phyloP scores from a whole-genome alignment of 2,888 invertebrate species.

The Callinectes sapidus region DNA sequence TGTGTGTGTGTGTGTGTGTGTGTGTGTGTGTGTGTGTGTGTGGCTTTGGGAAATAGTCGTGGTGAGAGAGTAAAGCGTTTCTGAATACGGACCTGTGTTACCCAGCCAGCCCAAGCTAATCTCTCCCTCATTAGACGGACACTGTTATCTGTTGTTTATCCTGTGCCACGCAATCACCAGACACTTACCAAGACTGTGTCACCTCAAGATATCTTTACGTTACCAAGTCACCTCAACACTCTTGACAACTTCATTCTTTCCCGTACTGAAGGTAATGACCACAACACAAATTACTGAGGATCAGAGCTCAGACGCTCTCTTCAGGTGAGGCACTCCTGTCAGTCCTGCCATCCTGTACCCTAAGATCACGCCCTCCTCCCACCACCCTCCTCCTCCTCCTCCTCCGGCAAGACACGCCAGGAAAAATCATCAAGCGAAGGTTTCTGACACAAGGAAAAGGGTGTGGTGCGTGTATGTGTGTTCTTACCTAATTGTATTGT shows the following conservation, averaged over 20 bases:
- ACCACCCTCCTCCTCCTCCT: no score
- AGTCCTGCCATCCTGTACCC: not conserved
- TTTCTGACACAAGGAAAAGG: not conserved
- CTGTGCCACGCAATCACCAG: not conserved
- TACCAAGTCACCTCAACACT: not conserved
- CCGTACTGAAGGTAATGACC: not conserved
- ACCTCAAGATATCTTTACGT: not conserved
- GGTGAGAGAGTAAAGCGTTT: no score
- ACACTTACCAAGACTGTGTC: not conserved
- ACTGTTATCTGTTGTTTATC: not conserved
- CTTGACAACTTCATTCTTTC: not conserved
- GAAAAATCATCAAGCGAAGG: slow-evolving; percentile 18
- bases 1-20: slow-evolving; percentile 25
- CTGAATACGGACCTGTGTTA: no score
- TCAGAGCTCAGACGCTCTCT: not conserved
- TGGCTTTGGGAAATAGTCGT: no score
- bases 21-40: slow-evolving; percentile 7
- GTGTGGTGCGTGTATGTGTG: not conserved
- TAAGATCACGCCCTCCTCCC: not conserved
- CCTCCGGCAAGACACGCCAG: not conserved
- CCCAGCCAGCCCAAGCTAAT: not conserved
- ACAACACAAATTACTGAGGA: not conserved
- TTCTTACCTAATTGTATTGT: no score
- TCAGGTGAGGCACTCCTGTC: not conserved
- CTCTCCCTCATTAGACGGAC: not conserved